These are phyloP conservation scores for Cyclura pinguis DNA, from an alignment of 2,797 vertebrate species.

Conservation along the genomic window DNA sequence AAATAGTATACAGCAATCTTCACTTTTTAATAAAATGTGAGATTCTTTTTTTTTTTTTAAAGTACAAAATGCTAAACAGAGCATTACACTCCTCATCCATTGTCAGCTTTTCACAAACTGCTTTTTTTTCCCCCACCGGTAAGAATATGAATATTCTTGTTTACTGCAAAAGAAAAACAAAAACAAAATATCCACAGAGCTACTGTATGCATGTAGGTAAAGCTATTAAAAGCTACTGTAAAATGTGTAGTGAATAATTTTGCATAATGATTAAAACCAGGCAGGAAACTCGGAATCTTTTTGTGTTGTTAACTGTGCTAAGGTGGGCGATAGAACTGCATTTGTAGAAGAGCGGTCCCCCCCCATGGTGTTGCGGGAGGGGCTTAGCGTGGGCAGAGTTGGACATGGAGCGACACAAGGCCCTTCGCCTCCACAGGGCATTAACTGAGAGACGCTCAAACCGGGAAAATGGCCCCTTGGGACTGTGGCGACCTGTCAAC, in stretches of 20 bases:
- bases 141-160: conserved; percentile 87
- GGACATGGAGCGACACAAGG: conserved; percentile 42
- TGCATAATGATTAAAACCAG: conserved; percentile 85
- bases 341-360: conserved; percentile 53
- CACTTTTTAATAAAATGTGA: conserved; percentile 91
- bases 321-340: conserved; percentile 65
- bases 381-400: conserved; percentile 1
- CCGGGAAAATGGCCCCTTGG: conserved; percentile 62
- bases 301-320: conserved; percentile 80
- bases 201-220: conserved; percentile 81
- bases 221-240: conserved; percentile 84
- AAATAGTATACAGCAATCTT: conserved; percentile 99
- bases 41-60: conserved; percentile 84
- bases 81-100: conserved; percentile 87
- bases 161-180: conserved; percentile 81
- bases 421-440: conserved; percentile 53
- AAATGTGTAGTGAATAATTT: conserved; percentile 87
- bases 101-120: conserved; percentile 85
- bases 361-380: conserved; percentile 51
- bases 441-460: conserved; percentile 47
- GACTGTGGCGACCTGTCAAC: conserved; percentile 58
- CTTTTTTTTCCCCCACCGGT: conserved; percentile 82
- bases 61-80: conserved; percentile 97
- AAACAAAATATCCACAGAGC: conserved; percentile 74
- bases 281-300: conserved; percentile 87